Conservation (phyloP, 2,888 invertebrate genomes). For the Tachina grossa region DNA sequence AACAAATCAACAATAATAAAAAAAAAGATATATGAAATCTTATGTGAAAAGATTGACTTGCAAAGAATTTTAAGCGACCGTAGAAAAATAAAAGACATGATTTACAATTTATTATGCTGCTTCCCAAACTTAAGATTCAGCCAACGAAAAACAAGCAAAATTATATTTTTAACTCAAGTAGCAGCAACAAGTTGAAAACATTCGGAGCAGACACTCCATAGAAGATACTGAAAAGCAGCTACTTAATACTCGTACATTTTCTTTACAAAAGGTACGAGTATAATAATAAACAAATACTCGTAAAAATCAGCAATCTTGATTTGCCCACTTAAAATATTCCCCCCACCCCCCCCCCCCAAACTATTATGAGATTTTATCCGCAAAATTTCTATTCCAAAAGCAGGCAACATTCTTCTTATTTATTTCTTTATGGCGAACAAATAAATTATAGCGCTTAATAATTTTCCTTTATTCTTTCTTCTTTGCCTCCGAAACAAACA, state of each 20-base stretch:
- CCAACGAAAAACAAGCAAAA: neutral
- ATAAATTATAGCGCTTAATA: conserved; percentile 24
- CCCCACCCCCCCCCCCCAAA: no score
- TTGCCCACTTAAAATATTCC: neutral
- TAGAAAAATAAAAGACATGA: conserved; percentile 52
- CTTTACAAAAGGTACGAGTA: neutral
- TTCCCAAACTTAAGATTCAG: conserved; percentile 28
- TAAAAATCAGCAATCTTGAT: neutral
- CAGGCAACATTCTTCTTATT: neutral
- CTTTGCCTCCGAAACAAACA: conserved; percentile 7
- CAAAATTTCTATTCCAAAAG: neutral
- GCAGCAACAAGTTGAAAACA: neutral
- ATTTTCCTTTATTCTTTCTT: conserved; percentile 16
- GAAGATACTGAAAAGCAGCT: neutral
- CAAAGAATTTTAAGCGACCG: conserved; percentile 53
- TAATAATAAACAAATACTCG: neutral
- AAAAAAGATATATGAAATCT: conserved; percentile 5
- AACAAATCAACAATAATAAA: no score
- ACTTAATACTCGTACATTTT: neutral
- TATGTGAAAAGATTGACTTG: conserved; percentile 44
- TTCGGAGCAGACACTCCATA: neutral
- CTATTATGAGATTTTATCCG: conserved; percentile 17
- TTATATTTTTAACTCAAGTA: neutral
- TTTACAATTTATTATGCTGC: conserved; percentile 63
- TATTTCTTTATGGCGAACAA: neutral